phyloP scores from a whole-genome alignment of 1,140 invertebrate species.

The Drosophila ogumai region DNA sequence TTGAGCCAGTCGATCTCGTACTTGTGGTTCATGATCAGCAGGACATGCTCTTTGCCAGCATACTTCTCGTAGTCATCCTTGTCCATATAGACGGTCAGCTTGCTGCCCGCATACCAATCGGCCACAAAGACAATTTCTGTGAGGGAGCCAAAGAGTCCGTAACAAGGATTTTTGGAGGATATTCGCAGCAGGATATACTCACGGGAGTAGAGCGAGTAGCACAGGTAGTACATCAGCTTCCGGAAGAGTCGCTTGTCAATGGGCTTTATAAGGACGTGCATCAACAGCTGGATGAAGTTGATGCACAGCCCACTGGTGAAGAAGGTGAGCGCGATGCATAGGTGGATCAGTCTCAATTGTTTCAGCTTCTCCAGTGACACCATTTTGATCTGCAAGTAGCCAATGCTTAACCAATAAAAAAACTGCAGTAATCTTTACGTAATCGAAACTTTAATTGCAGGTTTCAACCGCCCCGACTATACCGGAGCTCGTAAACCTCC shows the following conservation, averaged over 20 bases:
- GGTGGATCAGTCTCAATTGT: constrained; percentile 87
- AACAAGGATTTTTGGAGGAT: not conserved
- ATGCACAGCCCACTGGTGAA: constrained; percentile 95
- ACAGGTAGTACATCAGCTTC: constrained; percentile 96
- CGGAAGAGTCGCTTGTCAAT: constrained; percentile 92
- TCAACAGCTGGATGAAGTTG: constrained; percentile 91
- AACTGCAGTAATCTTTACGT: constrained; percentile 34
- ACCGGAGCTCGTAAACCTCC: constrained; percentile 4
- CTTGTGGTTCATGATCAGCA: constrained; percentile 97
- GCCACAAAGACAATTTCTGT: constrained; percentile 95
- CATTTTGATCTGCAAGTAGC: constrained; percentile 50
- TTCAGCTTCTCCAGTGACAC: constrained; percentile 71
- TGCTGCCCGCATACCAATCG: constrained; percentile 96
- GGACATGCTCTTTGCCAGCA: constrained; percentile 94
- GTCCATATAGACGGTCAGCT: constrained; percentile 91
- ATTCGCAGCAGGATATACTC: constrained; percentile 86
- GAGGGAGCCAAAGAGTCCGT: not conserved
- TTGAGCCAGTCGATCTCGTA: constrained; percentile 98
- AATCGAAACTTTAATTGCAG: constrained; percentile 33
- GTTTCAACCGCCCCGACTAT: not conserved
- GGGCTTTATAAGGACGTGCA: constrained; percentile 91
- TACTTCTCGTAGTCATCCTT: constrained; percentile 91
- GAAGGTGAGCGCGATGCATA: constrained; percentile 95
- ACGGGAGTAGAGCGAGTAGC: constrained; percentile 95
- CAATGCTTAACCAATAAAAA: constrained; percentile 10